Evolutionary conservation across 2,888 invertebrate species (phyloP), one percentile per base, ranked within the genome.

Genomic region (Pachymerium ferrugineum): DNA sequence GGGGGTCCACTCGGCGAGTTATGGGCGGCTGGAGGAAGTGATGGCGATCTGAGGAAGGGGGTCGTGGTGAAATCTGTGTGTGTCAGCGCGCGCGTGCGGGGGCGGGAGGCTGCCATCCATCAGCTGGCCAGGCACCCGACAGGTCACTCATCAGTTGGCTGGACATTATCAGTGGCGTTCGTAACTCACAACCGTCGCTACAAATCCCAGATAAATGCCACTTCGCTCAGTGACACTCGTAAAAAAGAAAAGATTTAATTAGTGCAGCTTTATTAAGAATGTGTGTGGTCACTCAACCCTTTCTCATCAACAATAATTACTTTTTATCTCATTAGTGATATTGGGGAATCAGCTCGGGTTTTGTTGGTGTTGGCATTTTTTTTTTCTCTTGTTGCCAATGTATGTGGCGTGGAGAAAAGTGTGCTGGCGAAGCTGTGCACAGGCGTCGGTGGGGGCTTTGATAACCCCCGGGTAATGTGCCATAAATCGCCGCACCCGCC

Each of bases 201-300:
- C 72, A 72, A 72, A 72, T 72, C 72, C 72, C 47, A 72, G 72
- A 72, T 72, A 72, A 72, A 72, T 28, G 72, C 72, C 19, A 10
- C 19, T 47, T 47, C 22, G 22, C 22, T 47, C 19, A 16, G 3
- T 4, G 3, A 3, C 19, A 47, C 47, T 47, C 47, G 19, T 47
- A 47, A 47, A 47, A 47, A 47, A 16, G 42, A 14, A 42, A 42
- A 16, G n/a, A 42, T 42, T 42, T 42, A 42, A 42, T 42, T 42
- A 42, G 42, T 14, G 14, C 6, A 16, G 6, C 42, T 16, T 42
- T 42, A 42, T 42, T 42, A 42, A 16, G 6, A 42, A 42, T 42
- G 6, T 14, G 6, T 16, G 42, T n/a, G n/a, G n/a, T n/a, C n/a
- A n/a, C n/a, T n/a, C 42, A 4, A 42, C 42, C 14, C 6, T 42